Conservation (phyloP, 2,113 vertebrate species). For the Irena cyanogastra region DNA sequence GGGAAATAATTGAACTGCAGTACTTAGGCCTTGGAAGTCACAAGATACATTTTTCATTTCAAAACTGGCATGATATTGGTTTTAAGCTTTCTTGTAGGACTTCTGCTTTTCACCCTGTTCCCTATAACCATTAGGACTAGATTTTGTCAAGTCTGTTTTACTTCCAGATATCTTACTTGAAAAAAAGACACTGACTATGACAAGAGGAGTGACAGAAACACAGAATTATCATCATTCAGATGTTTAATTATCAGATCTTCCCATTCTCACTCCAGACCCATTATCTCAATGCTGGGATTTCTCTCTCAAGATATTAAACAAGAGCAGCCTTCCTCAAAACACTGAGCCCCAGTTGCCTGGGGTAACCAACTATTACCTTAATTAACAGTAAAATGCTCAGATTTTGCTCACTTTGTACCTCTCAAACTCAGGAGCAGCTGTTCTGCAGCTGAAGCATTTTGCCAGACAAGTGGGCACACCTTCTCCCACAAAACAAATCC, state of each 20-base stretch:
- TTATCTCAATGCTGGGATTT: neutral
- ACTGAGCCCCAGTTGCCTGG: neutral
- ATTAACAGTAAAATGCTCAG: neutral
- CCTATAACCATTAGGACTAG: neutral
- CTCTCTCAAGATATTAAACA: neutral
- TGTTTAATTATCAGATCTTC: neutral
- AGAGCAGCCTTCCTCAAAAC: neutral
- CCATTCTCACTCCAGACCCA: neutral
- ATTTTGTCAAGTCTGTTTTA: neutral
- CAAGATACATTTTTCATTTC: neutral
- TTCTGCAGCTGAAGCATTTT: neutral
- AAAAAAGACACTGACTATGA: neutral
- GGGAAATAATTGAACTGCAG: neutral
- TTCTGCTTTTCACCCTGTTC: neutral
- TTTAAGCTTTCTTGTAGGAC: neutral
- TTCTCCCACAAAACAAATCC: neutral
- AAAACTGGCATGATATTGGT: neutral
- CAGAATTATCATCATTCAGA: neutral
- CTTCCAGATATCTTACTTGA: neutral
- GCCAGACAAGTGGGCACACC: fast-evolving
- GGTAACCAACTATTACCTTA: neutral
- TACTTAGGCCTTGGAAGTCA: neutral
- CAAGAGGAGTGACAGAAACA: neutral
- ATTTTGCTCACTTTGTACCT: neutral
- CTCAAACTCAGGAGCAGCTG: neutral